Evolutionary conservation across 1,140 invertebrate species (phyloP).

Genomic region (Zaprionus davidi): DNA sequence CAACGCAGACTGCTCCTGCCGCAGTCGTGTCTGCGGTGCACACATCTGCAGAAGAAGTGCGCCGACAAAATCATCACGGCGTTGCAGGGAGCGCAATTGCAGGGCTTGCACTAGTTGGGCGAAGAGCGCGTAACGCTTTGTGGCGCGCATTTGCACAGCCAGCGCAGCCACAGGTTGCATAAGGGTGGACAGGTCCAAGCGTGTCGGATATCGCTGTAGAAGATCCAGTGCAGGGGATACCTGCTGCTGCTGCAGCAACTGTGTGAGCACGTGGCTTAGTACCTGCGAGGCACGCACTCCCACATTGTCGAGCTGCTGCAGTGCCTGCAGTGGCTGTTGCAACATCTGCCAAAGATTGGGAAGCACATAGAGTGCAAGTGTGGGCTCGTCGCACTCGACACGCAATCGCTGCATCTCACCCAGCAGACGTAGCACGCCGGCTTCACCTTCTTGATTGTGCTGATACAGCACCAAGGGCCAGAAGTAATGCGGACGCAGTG

Average conservation of each 20-base stretch:
- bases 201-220: constrained; percentile 72
- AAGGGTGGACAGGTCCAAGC: constrained; percentile 43
- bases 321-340: constrained; percentile 62
- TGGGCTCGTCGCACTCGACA: constrained; percentile 84
- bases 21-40: constrained; percentile 59
- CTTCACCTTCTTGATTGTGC: constrained; percentile 60
- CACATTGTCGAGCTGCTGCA: constrained; percentile 78
- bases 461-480: constrained; percentile 74
- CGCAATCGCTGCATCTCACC: constrained; percentile 80
- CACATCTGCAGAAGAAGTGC: constrained; percentile 65
- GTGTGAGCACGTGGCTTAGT: constrained; percentile 75
- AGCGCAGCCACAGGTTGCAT: constrained; percentile 55
- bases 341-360: constrained; percentile 79
- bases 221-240: constrained; percentile 62
- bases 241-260: constrained; percentile 78
- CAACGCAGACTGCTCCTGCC: constrained; percentile 49
- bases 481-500: constrained; percentile 78
- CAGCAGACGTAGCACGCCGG: constrained; percentile 70
- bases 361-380: constrained; percentile 84
- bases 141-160: constrained; percentile 67
- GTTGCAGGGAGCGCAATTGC: constrained; percentile 51
- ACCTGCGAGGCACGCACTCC: constrained; percentile 72
- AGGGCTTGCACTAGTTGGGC: constrained; percentile 58
- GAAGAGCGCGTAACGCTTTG: constrained; percentile 65
- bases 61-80: constrained; percentile 65